Base-by-base conservation (phyloP, 2,113 vertebrate species). In the Corapipo altera region DNA sequence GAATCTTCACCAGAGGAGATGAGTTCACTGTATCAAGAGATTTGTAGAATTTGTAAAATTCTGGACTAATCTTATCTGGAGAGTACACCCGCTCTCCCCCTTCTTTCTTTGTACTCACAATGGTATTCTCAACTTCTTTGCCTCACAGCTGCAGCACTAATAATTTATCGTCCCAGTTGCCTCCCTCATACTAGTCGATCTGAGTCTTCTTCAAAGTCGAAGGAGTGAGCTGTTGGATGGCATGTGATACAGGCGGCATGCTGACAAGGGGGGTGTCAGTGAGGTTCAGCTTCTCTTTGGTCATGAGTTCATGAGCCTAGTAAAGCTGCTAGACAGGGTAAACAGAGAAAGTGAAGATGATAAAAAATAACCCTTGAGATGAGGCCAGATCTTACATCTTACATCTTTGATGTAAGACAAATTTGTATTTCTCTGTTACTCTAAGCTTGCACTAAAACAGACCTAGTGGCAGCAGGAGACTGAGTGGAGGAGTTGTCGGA, bases 61-160 rank as follows among this genome's bases (percentile, higher is more conserved):
- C 86, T 95, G 69, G 37, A 91, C 94, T 96, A 93, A 91, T 93
- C 89, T 97, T 93, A 96, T 92, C 83, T 80, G 62, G 24, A 89
- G 49, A 65, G 48, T 77, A 41, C 10, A 58, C 35, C 55, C 23
- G 1, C 30, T 93, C 76, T 94, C 85, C 96, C 78, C 71, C 77
- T 96, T 84, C 76, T 73, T 93, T 96, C 84, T 91, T 96, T 95
- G 89, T 93, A 95, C 92, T 97, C 89, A 58, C 14, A 83, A 67
- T 85, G 84, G 48, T 89, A 94, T 79, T 93, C 79, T 95, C 85
- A 93, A 32, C n/a, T 71, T 83, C 59, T 94, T 28, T 90, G 84
- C 80, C 54, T 77, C 79, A 91, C 92, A 97, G 83, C 91, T 95
- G 91, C 79, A 91, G 81, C 12, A 7, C 64, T 83, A 70, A 51